These are phyloP conservation scores for Drosophila testacea DNA, from an alignment of 2,888 invertebrate species.

Conservation along the genomic window DNA sequence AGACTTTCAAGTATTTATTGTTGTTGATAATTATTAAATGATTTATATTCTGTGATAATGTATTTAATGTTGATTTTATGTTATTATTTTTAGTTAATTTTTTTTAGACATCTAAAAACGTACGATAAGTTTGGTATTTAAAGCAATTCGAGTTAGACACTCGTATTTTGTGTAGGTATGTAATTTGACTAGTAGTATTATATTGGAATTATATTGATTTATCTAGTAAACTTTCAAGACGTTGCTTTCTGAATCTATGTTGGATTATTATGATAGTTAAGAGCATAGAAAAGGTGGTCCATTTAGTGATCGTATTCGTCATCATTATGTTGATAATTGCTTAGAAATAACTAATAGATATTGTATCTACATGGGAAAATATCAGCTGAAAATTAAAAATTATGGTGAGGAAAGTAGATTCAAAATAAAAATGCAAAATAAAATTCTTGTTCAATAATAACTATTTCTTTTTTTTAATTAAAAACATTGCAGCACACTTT, in stretches of 20 bases:
- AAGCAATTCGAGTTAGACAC: conserved; percentile 47
- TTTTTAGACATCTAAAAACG: conserved; percentile 45
- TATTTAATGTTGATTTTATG: conserved; percentile 9
- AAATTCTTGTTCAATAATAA: conserved; percentile 50
- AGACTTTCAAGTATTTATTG: conserved; percentile 21
- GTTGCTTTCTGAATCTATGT: conserved; percentile 34
- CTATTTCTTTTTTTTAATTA: conserved; percentile 57
- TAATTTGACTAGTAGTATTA: conserved; percentile 71
- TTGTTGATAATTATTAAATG: conserved; percentile 12
- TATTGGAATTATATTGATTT: conserved; percentile 62
- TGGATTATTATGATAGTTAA: conserved; percentile 43
- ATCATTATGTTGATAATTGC: conserved; percentile 69
- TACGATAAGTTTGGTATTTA: conserved; percentile 29
- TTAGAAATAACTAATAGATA: conserved; percentile 34
- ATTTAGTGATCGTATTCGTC: conserved; percentile 83
- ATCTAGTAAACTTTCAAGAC: conserved; percentile 54
- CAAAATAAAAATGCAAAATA: conserved; percentile 20
- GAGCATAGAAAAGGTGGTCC: conserved; percentile 82
- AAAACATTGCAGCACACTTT: conserved; percentile 77
- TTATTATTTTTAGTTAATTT: conserved; percentile 13
- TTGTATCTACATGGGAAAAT: conserved; percentile 42
- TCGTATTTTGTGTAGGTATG: conserved; percentile 25
- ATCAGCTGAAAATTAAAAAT: conserved; percentile 12
- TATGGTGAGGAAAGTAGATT: not conserved
- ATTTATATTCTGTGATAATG: not conserved